Evolutionary conservation across 2,113 vertebrate species (phyloP), one percentile per base, ranked within the genome.

Genomic region (Amblyopsis rosae): DNA sequence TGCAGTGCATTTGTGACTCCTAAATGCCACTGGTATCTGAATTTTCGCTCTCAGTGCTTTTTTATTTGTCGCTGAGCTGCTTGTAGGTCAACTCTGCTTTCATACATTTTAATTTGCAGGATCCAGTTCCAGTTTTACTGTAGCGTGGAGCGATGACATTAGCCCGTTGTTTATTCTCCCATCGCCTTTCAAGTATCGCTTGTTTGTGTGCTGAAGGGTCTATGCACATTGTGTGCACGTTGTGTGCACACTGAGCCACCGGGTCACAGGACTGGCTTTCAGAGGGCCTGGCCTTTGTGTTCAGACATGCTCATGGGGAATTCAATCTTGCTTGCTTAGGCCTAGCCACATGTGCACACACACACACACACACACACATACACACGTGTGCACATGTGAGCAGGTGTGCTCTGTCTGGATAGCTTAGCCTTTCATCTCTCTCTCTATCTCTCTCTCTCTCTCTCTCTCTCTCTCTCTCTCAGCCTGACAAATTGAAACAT

Each of bases 251-350:
- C 72, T 48, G 69, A 67, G 69, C 65, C 65, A 66, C 5, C 0
- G 75, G 82, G 80, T 86, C 80, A 72, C 35, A 26, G 72, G 35
- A 64, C 76, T 60, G 72, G 46, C 60, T 70, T 69, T 77, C 76
- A 60, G 78, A 82, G 87, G 86, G 87, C 81, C 57, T 1, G 17
- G 62, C 78, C 80, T 82, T 72, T 80, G 51, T 89, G 87, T 86
- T 83, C 73, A 70, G 62, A 80, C 85, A 87, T 12, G 33, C 65
- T 74, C 79, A 75, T 77, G 26, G 9, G 81, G 76, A 84, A 80
- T 62, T 75, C 72, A 69, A 12, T 41, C 62, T 68, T 26, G 69
- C n/a, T 68, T 33, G 68, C 17, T 11, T 2, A 74, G 71, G 63
- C 64, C 69, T 16, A 70, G 67, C 35, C 61, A 53, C 58, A 56